A percentile compares a stretch with the other conserved stretches of the same genome.
Conservation (phyloP, 2,113 vertebrate genomes). For the Petrocephalus microphthalmus region DNA sequence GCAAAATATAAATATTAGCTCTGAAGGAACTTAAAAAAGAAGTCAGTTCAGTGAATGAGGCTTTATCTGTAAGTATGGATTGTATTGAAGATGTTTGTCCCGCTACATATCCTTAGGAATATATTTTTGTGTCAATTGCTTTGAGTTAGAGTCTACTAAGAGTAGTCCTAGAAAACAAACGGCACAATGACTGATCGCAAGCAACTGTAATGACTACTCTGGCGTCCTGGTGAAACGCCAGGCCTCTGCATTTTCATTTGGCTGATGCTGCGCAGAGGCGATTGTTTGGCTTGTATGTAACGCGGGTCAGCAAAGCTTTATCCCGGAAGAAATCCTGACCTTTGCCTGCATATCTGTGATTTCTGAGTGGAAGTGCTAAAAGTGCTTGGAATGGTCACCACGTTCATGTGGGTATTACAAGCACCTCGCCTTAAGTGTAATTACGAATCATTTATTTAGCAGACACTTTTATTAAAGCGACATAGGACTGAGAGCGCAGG, state of each 20-base stretch:
- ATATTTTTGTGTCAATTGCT: neutral
- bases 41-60: neutral
- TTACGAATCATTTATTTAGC: neutral
- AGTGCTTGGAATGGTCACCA: neutral
- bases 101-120: neutral
- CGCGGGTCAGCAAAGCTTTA: neutral
- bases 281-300: neutral
- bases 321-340: neutral
- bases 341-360: neutral
- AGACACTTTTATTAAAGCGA: neutral
- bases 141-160: neutral
- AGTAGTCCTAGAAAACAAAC: neutral
- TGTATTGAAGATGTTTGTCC: neutral
- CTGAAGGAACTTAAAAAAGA: neutral
- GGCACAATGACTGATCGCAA: neutral
- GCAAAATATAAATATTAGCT: constrained; percentile 4
- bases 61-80: neutral
- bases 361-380: neutral
- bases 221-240: neutral
- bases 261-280: neutral
- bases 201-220: neutral
- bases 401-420: neutral
- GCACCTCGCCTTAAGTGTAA: neutral
- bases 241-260: neutral
- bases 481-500: too few relatives aligned